Conservation (phyloP, 2,113 vertebrate species). For the Tachysurus fulvidraco region DNA sequence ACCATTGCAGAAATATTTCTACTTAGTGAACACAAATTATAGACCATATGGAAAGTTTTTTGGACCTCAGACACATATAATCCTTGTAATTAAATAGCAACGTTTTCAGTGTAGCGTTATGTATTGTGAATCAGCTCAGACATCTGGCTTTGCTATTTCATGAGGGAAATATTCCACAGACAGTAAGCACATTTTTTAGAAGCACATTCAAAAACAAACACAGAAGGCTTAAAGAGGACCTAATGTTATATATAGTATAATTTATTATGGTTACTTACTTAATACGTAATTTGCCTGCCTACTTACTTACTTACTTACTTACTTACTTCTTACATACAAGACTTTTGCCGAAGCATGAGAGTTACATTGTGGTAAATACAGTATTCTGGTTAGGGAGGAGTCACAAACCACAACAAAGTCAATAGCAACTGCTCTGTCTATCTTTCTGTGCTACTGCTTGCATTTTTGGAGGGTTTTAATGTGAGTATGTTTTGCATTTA, state of each 20-base stretch:
- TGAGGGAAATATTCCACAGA: constrained; percentile 12
- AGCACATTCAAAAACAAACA: background rate
- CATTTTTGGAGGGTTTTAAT: background rate
- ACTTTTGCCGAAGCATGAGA: background rate
- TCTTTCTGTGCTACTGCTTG: background rate
- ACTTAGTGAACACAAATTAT: constrained; percentile 5
- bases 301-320: too few species aligned
- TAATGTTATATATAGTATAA: background rate
- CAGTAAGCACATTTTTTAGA: constrained; percentile 30
- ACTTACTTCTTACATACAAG: background rate
- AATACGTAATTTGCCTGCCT: background rate
- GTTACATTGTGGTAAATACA: background rate
- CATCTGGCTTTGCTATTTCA: constrained; percentile 36
- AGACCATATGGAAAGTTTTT: constrained; percentile 12
- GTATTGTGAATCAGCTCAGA: constrained; percentile 22
- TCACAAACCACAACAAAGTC: constrained; percentile 38
- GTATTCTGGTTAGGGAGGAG: constrained; percentile 22
- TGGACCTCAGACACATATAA: background rate
- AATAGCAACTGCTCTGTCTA: background rate
- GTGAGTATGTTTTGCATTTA: background rate
- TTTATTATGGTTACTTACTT: background rate
- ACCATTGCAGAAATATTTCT: background rate
- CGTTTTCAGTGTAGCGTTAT: background rate
- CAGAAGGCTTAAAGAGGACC: background rate
- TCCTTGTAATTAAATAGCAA: background rate